Base-by-base conservation (phyloP, 2,113 vertebrate genomes). In the Eira barbara region DNA sequence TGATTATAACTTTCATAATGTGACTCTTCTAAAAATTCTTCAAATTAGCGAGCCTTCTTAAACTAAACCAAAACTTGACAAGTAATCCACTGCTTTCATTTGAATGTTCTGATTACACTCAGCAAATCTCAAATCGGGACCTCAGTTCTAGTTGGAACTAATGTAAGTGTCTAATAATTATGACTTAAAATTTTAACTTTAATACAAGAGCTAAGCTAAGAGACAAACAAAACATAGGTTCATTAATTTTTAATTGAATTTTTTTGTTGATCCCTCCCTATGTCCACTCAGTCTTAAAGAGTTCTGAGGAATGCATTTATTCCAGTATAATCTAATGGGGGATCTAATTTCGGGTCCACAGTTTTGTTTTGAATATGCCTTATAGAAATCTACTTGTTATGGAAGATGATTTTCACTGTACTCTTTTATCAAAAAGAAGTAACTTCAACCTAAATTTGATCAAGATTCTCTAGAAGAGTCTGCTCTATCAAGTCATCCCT, bases 1-100 rank as follows among this genome's bases (percentile, higher is more conserved):
- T 97, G 83, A 97, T 95, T 92, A 55, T 95, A 86, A 92, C 79
- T 92, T 97, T 96, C 73, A 73, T 69, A 95, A 87, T 90, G 47
- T 80, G 55, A 76, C n/a, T 47, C 1, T 96, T 82, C 39, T 74
- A 93, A 95, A 47, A 96, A 59, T 59, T 91, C 29, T 81, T n/a
- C 59, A 91, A 97, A 95, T 97, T 71, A 97, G 13, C 18, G 76
- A 85, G 45, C 1, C 36, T 93, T 91, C 78, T 93, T 59, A 93
- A 85, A 89, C 25, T 81, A 93, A 86, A 65, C 52, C 45, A 61
- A 74, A 73, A 59, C 34, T 83, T 95, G 21, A 82, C 47, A 79
- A 78, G 31, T 82, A 57, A 14, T 17, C 3, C 34, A 29, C 83
- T 57, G 27, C n/a, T 18, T 96, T 97, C 45, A 47, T 80, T 89